These are phyloP conservation scores for Rambutsinella grinnellia DNA, from an alignment of 2,888 invertebrate species.

Conservation along the genomic window DNA sequence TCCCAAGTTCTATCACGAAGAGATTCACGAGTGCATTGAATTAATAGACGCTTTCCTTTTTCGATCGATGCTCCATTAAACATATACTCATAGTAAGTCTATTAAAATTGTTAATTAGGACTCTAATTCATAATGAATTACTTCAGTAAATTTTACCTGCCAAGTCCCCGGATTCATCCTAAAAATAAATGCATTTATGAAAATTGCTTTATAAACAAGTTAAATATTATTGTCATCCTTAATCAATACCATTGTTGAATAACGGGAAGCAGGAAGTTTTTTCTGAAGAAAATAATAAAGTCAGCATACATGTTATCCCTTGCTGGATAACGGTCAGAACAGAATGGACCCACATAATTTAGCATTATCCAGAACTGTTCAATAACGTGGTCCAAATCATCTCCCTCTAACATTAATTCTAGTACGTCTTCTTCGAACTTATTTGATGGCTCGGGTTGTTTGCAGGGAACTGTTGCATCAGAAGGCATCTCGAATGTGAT, in stretches of 20 bases:
- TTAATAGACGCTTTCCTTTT: no score
- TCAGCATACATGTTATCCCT: slow-evolving; percentile 6
- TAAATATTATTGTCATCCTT: neutral
- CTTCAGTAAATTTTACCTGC: no score
- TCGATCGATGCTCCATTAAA: slow-evolving; percentile 13
- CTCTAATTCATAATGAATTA: no score
- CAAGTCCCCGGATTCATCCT: slow-evolving; percentile 30
- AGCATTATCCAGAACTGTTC: slow-evolving; percentile 49
- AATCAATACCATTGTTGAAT: slow-evolving; percentile 38
- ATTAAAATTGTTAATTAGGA: no score
- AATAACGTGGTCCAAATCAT: slow-evolving; percentile 23
- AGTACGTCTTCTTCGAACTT: slow-evolving; percentile 1
- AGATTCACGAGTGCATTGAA: no score
- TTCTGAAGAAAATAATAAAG: slow-evolving; percentile 16
- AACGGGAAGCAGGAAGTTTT: slow-evolving; percentile 20
- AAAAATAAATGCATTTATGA: neutral
- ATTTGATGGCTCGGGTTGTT: neutral
- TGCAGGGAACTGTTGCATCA: no score
- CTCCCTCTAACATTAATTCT: slow-evolving; percentile 20
- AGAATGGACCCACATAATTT: slow-evolving; percentile 28
- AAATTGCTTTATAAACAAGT: no score
- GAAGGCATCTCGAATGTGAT: no score
- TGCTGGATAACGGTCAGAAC: neutral
- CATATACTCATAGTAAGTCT: slow-evolving; percentile 27
- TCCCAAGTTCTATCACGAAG: no score